phyloP scores from a whole-genome alignment of 2,113 vertebrate genomes.

The Acrocephalus arundinaceus region DNA sequence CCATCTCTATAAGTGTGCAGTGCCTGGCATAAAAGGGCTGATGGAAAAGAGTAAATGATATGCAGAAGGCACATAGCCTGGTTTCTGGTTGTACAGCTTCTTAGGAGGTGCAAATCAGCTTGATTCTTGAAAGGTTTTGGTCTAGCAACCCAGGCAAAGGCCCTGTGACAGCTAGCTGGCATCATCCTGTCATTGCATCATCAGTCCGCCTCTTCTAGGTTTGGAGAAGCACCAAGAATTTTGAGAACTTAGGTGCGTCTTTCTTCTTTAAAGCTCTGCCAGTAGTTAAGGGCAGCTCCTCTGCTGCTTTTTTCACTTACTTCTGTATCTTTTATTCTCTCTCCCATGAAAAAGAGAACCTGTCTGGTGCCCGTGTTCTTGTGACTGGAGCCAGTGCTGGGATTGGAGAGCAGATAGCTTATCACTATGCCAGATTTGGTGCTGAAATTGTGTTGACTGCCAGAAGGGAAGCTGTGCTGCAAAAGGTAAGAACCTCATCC shows the following conservation, averaged over 20 bases:
- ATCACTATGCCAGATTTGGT: constrained; percentile 82
- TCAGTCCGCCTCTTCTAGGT: neutral
- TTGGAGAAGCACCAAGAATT: neutral
- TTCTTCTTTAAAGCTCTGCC: neutral
- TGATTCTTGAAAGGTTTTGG: neutral
- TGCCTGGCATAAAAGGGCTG: neutral
- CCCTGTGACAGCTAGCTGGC: neutral
- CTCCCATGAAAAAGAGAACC: constrained; percentile 60
- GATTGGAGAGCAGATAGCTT: constrained; percentile 87
- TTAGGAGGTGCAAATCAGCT: neutral
- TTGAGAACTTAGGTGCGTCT: neutral
- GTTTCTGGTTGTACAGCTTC: neutral
- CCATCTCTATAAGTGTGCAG: neutral
- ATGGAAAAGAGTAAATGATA: neutral
- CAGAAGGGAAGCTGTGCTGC: constrained; percentile 77
- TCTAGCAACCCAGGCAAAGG: neutral
- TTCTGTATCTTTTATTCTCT: neutral
- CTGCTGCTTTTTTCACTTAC: neutral
- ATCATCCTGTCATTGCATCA: neutral
- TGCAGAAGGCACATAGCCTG: neutral
- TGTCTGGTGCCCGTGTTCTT: constrained; percentile 79
- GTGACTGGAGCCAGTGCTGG: constrained; percentile 86
- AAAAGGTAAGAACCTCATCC: constrained; percentile 73
- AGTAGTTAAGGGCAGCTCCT: neutral
- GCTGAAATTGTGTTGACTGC: constrained; percentile 85